A percentile compares a stretch with the other conserved stretches of the same genome.
Evolutionary conservation across 2,888 invertebrate genomes (phyloP).

Genomic region (Lepetodrilus schrolli): DNA sequence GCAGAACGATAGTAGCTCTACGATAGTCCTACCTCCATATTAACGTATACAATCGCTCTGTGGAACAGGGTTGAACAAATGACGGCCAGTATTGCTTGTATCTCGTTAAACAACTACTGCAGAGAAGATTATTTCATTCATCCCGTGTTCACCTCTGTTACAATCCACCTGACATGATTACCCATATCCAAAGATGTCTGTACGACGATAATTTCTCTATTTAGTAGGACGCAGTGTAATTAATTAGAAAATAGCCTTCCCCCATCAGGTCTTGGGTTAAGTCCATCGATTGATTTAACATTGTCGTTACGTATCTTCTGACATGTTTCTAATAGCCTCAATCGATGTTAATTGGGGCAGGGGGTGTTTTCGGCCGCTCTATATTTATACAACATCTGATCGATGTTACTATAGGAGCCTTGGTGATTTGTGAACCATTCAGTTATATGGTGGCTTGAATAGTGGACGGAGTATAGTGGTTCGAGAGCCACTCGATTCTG

Average conservation of each 20-base stretch:
- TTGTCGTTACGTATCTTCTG: not conserved
- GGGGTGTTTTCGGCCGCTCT: not conserved
- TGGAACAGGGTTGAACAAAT: too few species aligned
- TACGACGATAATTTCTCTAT: not conserved
- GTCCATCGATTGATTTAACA: not conserved
- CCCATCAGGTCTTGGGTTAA: not conserved
- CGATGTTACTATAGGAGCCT: conserved; percentile 1
- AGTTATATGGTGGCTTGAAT: not conserved
- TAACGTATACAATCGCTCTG: not conserved
- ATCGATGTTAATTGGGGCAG: conserved; percentile 5
- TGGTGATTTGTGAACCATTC: conserved; percentile 1
- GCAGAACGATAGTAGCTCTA: not conserved
- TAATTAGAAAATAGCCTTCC: not conserved
- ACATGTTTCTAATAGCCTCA: not conserved
- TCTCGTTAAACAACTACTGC: too few species aligned
- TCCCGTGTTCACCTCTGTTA: not conserved
- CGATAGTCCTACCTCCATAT: too few species aligned
- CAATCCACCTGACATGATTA: not conserved
- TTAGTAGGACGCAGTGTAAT: not conserved
- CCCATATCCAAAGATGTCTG: not conserved
- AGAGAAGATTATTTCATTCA: not conserved
- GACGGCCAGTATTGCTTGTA: too few species aligned
- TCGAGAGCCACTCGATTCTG: not conserved
- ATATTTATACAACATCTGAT: conserved; percentile 8
- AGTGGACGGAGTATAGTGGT: not conserved